Evolutionary conservation across 2,797 vertebrate species (phyloP), one percentile per base, ranked within the genome.

Genomic region (Austrolebias charrua): DNA sequence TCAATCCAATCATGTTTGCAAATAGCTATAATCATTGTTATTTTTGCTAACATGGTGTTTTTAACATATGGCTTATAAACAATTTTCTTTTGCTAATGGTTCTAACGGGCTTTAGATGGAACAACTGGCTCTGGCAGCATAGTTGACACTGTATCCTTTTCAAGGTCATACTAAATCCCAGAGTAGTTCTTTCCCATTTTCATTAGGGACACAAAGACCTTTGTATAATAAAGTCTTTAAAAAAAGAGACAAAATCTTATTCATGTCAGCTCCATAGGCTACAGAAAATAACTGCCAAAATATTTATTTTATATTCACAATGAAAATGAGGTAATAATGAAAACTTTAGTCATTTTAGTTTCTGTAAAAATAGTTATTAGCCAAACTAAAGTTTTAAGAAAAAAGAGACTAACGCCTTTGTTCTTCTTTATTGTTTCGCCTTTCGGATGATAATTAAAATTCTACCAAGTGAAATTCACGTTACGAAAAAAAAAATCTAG

Each of bases 381-480:
- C 15, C 42, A 64, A 64, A 20, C 47, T 10, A 6, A 13, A 14
- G 35, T 54, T 28, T 20, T 56, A 65, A 35, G 33, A 2, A 33
- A 59, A 40, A 14, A n/a, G 35, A 33, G 10, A 50, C 4, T 4
- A 47, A 46, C 55, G 55, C 1, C 42, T 48, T 16, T 28, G 11
- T 58, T 33, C 44, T 15, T 53, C 9, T 51, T 11, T n/a, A 38
- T 20, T 38, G 5, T 42, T 51, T 78, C 48, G 4, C 1, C 0
- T 57, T 63, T 70, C 10, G 29, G 19, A 52, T 44, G 48, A 55
- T 38, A 45, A 43, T 55, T 31, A 59, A 2, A 66, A 47, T 65
- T n/a, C 58, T 18, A 31, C 4, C 8, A 42, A 6, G 57, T 3
- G 45, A 15, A 47, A 50, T 38, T 10, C 56, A 48, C 38, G n/a